Percentiles rank a stretch among this genome's conserved stretches.
Conservation (phyloP, 2,113 vertebrate genomes). For the Brachionichthys hirsutus region DNA sequence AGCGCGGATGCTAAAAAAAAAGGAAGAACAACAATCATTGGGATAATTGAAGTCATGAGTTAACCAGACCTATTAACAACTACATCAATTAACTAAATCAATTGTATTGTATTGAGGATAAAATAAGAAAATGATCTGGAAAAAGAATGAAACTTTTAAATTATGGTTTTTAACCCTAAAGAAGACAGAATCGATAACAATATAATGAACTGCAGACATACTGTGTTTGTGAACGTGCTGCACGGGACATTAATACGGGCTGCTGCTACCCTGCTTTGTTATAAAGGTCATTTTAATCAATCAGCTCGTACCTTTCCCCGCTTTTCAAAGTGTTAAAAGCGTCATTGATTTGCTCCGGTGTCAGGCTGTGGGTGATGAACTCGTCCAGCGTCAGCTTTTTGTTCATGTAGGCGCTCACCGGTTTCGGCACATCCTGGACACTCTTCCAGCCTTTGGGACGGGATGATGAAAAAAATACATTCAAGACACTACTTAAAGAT, state of each 20-base stretch:
- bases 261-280: too few relatives aligned
- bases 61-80: not conserved
- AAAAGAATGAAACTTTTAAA: too few relatives aligned
- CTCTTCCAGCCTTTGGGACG: constrained; percentile 67
- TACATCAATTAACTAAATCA: not conserved
- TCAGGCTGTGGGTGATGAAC: constrained; percentile 82
- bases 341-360: constrained; percentile 79
- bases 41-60: not conserved
- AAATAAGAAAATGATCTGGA: too few relatives aligned
- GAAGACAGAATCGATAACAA: too few relatives aligned
- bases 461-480: not conserved
- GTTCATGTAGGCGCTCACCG: constrained; percentile 83
- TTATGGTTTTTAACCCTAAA: too few relatives aligned
- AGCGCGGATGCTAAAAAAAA: constrained; percentile 50
- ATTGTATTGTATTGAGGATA: too few relatives aligned
- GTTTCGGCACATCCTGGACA: constrained; percentile 72
- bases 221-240: too few relatives aligned
- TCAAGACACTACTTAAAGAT: not conserved
- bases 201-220: too few relatives aligned
- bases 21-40: not conserved
- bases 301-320: constrained; percentile 73
- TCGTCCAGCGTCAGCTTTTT: constrained; percentile 83
- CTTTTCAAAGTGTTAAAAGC: constrained; percentile 79
- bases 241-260: too few relatives aligned
- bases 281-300: too few relatives aligned